These are phyloP conservation scores for Labeo rohita DNA, from an alignment of 2,113 vertebrate genomes.

Conservation along the genomic window DNA sequence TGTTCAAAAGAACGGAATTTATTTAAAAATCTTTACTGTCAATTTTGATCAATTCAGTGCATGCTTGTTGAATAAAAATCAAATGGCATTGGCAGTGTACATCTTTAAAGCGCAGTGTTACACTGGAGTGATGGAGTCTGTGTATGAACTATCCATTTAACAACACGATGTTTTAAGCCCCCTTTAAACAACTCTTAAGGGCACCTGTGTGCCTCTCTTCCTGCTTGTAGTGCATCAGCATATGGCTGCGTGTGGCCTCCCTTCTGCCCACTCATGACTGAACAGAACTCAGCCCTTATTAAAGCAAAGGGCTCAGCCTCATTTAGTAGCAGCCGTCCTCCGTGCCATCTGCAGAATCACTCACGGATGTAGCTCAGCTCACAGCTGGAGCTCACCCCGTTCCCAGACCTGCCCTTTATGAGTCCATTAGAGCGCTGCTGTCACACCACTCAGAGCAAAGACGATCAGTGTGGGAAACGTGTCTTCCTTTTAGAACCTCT, in stretches of 20 bases:
- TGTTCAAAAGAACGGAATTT: too few relatives aligned
- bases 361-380: neutral
- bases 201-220: slow-evolving; percentile 3
- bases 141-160: neutral
- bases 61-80: neutral
- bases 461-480: neutral
- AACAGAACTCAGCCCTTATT: slow-evolving; percentile 1
- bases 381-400: slow-evolving; percentile 14
- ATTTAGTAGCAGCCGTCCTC: slow-evolving; percentile 11
- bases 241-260: neutral
- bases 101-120: neutral
- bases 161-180: neutral
- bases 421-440: slow-evolving; percentile 19
- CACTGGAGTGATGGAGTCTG: neutral
- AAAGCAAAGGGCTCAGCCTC: slow-evolving; percentile 9
- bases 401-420: slow-evolving; percentile 1
- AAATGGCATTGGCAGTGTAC: neutral
- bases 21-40: neutral
- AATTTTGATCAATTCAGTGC: neutral
- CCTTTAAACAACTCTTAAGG: slow-evolving; percentile 17
- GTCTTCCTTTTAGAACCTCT: neutral
- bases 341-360: slow-evolving; percentile 24
- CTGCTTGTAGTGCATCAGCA: slow-evolving; percentile 5
- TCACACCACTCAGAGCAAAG: neutral
- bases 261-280: slow-evolving; percentile 19